Evolutionary conservation across 2,888 invertebrate genomes (phyloP).

Genomic region (Pocota personata): DNA sequence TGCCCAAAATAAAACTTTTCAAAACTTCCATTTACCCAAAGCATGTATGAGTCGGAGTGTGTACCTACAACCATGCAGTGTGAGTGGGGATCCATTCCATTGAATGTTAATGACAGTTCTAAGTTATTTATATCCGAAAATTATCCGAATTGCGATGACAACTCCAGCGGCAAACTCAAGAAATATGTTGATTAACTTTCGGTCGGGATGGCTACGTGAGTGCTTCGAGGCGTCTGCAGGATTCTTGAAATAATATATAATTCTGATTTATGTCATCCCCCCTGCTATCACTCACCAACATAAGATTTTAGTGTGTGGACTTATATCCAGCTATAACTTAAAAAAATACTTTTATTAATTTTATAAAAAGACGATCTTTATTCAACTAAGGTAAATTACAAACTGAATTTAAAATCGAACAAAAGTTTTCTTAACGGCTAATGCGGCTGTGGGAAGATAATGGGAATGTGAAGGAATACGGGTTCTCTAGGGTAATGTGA

Average conservation of each 20-base stretch:
- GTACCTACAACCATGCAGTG: background rate
- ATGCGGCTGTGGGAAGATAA: too few relatives aligned
- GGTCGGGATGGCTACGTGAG: background rate
- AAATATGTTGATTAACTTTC: constrained; percentile 38
- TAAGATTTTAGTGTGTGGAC: background rate
- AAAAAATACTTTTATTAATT: too few relatives aligned
- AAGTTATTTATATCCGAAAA: constrained; percentile 3
- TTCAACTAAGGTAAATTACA: too few relatives aligned
- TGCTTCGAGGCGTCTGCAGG: background rate
- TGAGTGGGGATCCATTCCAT: background rate
- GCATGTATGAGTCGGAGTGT: background rate
- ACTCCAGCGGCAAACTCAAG: background rate
- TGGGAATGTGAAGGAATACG: too few relatives aligned
- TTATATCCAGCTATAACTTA: background rate
- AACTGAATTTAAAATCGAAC: too few relatives aligned
- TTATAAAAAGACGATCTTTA: too few relatives aligned
- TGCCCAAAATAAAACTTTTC: constrained; percentile 7
- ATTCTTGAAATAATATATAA: background rate
- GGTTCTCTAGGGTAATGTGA: too few relatives aligned
- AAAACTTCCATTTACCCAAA: background rate
- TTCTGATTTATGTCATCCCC: constrained; percentile 8
- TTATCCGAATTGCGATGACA: constrained; percentile 26
- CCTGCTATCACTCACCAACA: background rate
- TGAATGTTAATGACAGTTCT: constrained; percentile 24
- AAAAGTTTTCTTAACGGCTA: too few relatives aligned